Evolutionary conservation across 1,140 invertebrate species (phyloP).

Genomic region (Lasaia peninsularis): DNA sequence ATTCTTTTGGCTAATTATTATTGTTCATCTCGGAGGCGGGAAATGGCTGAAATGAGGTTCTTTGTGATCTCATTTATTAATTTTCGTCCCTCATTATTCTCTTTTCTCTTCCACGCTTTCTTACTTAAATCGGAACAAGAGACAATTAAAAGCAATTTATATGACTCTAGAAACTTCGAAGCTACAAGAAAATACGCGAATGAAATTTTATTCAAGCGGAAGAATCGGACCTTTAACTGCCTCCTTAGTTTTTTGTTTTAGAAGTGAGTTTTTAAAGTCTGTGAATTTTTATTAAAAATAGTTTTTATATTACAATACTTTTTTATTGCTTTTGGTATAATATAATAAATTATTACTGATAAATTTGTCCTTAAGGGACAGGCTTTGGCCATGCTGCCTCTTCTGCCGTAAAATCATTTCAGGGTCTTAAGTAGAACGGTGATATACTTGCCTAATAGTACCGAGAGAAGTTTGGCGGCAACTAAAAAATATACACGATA

Average conservation of each 20-base stretch:
- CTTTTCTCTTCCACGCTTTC: conserved; percentile 17
- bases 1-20: conserved; percentile 51
- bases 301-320: no score
- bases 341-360: no score
- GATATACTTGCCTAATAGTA: background rate
- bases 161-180: conserved; percentile 1
- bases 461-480: no score
- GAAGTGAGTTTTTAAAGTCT: no score
- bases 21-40: conserved; percentile 27
- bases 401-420: no score
- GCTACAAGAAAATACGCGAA: background rate
- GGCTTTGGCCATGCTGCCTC: no score
- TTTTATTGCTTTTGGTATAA: no score
- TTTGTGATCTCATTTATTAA: conserved; percentile 63
- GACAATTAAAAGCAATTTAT: conserved; percentile 11
- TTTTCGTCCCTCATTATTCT: conserved; percentile 59
- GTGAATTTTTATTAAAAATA: no score
- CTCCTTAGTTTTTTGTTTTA: no score
- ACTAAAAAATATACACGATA: no score
- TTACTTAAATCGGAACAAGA: conserved; percentile 11
- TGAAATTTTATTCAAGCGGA: background rate
- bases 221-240: background rate
- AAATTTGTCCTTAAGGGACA: no score
- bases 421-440: no score
- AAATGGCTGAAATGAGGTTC: conserved; percentile 55